Evolutionary conservation across 2,113 vertebrate genomes (phyloP).

Genomic region (Malurus alboscapulatus): DNA sequence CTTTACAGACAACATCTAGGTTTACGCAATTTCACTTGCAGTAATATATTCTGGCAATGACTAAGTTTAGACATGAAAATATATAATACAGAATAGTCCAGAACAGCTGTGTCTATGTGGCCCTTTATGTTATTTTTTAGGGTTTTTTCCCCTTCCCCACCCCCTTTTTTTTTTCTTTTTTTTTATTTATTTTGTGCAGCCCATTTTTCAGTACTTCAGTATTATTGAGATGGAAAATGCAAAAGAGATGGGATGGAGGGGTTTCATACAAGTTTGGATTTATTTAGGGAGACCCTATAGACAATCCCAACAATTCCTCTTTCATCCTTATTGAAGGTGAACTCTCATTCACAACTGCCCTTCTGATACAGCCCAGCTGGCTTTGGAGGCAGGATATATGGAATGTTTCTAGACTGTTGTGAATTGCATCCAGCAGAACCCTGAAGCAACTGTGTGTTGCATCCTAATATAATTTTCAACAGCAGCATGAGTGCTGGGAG

Average conservation of each 20-base stretch:
- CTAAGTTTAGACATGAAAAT: not conserved
- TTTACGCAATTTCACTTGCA: not conserved
- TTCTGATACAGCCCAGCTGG: slow-evolving; percentile 29
- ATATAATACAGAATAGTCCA: not conserved
- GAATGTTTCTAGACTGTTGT: slow-evolving; percentile 15
- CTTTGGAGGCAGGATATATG: slow-evolving; percentile 56
- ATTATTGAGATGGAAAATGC: not conserved
- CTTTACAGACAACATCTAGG: not conserved
- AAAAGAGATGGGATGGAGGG: not conserved
- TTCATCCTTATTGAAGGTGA: slow-evolving; percentile 33
- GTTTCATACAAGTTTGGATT: not conserved
- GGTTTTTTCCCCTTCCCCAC: rapidly evolving
- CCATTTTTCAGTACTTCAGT: not conserved
- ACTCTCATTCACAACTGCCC: slow-evolving; percentile 18
- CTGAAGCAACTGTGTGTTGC: slow-evolving; percentile 12
- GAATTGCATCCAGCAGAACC: slow-evolving; percentile 16
- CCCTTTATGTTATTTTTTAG: not conserved
- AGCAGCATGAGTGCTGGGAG: not conserved
- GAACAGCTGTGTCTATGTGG: not conserved
- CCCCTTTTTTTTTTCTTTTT: not conserved
- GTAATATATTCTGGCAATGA: not conserved
- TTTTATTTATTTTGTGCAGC: rapidly evolving
- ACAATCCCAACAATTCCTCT: not conserved
- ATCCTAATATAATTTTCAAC: slow-evolving; percentile 18
- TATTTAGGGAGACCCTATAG: not conserved